Percentiles rank a stretch among this genome's conserved stretches.
Evolutionary conservation across 1,140 invertebrate genomes (phyloP).

Genomic region (Ostrea edulis): DNA sequence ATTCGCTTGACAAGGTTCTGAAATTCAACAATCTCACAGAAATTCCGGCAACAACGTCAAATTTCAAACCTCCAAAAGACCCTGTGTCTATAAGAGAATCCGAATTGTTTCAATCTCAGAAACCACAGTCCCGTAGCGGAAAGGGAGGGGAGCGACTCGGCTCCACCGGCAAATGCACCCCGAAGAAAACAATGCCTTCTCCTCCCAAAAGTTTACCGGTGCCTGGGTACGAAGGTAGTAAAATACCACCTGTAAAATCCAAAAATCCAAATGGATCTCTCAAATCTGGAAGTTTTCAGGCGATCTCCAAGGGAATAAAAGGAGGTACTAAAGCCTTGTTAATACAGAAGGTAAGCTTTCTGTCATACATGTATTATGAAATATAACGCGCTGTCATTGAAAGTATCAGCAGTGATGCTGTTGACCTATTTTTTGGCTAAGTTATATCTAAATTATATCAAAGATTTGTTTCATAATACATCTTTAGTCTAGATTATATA

Average conservation of each 20-base stretch:
- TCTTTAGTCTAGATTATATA: too few species aligned
- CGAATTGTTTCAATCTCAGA: neutral
- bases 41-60: slow-evolving; percentile 7
- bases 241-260: neutral
- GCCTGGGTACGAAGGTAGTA: neutral
- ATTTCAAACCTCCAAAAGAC: neutral
- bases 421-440: too few species aligned
- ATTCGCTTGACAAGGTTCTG: slow-evolving; percentile 42
- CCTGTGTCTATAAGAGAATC: slow-evolving; percentile 15
- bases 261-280: slow-evolving; percentile 52
- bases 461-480: too few species aligned
- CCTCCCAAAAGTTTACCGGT: slow-evolving; percentile 5
- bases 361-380: too few species aligned
- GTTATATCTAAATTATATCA: too few species aligned
- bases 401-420: too few species aligned
- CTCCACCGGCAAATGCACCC: slow-evolving; percentile 50
- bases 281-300: slow-evolving; percentile 41
- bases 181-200: slow-evolving; percentile 47
- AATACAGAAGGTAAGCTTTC: slow-evolving; percentile 54
- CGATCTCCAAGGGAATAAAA: slow-evolving; percentile 42
- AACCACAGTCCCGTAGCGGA: neutral
- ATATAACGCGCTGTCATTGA: too few species aligned
- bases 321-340: slow-evolving; percentile 54
- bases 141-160: slow-evolving; percentile 54
- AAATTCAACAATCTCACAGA: neutral